phyloP scores from a whole-genome alignment of 2,888 invertebrate species.

The Pollenia angustigena region DNA sequence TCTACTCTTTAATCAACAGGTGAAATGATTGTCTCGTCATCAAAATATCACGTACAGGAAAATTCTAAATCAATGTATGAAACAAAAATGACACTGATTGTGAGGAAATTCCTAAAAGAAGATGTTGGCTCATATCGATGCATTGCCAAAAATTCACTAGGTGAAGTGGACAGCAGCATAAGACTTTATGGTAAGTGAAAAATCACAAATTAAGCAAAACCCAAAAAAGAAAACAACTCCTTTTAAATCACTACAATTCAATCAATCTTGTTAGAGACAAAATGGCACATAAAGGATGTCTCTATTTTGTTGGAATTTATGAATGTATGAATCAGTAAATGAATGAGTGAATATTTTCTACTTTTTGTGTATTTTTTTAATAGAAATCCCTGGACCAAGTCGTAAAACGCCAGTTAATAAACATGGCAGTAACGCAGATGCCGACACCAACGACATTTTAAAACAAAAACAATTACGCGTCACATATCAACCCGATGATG shows the following conservation, averaged over 20 bases:
- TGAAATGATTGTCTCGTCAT: constrained; percentile 93
- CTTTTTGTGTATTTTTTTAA: constrained; percentile 66
- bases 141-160: constrained; percentile 93
- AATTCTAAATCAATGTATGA: constrained; percentile 90
- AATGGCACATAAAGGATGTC: not conserved
- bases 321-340: not conserved
- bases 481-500: constrained; percentile 86
- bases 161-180: constrained; percentile 94
- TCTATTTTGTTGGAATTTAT: constrained; percentile 56
- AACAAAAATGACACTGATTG: constrained; percentile 91
- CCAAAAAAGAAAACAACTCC: not conserved
- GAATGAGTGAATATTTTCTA: constrained; percentile 66
- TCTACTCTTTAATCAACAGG: constrained; percentile 84
- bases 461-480: constrained; percentile 84
- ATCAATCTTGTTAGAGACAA: constrained; percentile 43
- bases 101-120: constrained; percentile 89
- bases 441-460: constrained; percentile 84
- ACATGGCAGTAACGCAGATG: constrained; percentile 80
- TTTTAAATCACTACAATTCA: constrained; percentile 37
- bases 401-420: constrained; percentile 86
- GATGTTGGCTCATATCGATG: constrained; percentile 94
- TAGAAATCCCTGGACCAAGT: constrained; percentile 92
- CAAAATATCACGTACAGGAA: constrained; percentile 91
- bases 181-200: constrained; percentile 90
- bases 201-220: not conserved